Evolutionary conservation across 1,140 invertebrate species (phyloP).

Genomic region (Mycetomoellerius zeteki): DNA sequence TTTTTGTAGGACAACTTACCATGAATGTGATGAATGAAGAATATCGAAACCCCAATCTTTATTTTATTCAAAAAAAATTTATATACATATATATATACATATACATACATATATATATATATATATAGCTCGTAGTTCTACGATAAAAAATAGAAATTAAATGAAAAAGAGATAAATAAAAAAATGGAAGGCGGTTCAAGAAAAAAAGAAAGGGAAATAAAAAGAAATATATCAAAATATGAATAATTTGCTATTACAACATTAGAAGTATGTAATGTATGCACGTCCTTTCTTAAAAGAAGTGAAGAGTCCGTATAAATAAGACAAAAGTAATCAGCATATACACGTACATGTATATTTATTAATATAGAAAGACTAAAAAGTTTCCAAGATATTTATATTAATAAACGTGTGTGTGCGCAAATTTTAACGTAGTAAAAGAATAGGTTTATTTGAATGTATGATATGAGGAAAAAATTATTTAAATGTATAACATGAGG

Average conservation of each 20-base stretch:
- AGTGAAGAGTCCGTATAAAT: slow-evolving; percentile 10
- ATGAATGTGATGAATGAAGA: slow-evolving; percentile 81
- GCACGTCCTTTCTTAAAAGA: neutral
- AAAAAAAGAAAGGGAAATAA: neutral
- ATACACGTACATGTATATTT: neutral
- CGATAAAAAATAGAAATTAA: slow-evolving; percentile 1
- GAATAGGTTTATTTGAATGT: neutral
- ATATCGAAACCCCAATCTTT: slow-evolving; percentile 20
- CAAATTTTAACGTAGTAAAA: neutral
- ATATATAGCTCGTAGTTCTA: slow-evolving; percentile 44
- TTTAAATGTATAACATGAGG: neutral
- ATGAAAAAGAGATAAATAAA: too few species aligned
- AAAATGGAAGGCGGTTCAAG: neutral
- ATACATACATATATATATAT: neutral
- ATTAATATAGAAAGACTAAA: neutral
- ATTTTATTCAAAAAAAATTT: slow-evolving; percentile 48
- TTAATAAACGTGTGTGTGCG: neutral
- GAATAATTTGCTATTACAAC: slow-evolving; percentile 50
- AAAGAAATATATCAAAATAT: slow-evolving; percentile 59
- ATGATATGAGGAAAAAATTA: neutral
- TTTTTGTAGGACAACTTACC: slow-evolving; percentile 82
- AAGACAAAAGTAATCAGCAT: neutral
- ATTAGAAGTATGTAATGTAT: slow-evolving; percentile 29
- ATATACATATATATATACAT: slow-evolving; percentile 32
- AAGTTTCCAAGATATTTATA: slow-evolving; percentile 3